These are phyloP conservation scores for Chloroclysta siterata DNA, from an alignment of 2,888 invertebrate genomes.

Conservation along the genomic window DNA sequence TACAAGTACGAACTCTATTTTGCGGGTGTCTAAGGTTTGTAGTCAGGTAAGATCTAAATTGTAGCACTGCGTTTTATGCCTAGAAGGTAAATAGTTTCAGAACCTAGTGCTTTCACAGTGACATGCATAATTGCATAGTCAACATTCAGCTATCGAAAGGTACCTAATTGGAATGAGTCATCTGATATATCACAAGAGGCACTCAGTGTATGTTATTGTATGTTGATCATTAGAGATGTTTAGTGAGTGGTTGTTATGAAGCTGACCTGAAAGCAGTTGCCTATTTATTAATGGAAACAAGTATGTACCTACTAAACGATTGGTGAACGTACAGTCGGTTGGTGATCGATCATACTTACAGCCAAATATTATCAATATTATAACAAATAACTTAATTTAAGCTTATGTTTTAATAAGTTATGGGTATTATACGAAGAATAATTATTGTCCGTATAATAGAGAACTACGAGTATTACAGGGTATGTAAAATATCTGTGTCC, in stretches of 20 bases:
- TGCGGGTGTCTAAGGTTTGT: no score
- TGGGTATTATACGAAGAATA: no score
- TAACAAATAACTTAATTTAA: no score
- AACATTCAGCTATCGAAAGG: not conserved
- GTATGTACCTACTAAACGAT: not conserved
- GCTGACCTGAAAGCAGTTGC: not conserved
- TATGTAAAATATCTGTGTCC: no score
- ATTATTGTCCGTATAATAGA: no score
- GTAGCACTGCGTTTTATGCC: no score
- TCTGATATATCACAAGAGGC: slow-evolving; percentile 15
- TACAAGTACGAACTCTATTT: no score
- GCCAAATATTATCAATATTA: no score
- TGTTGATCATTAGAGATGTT: slow-evolving; percentile 30
- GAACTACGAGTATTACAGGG: no score
- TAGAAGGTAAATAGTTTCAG: not conserved
- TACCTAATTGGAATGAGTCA: slow-evolving; percentile 28
- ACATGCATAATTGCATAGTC: slow-evolving; percentile 6
- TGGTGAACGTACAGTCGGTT: not conserved
- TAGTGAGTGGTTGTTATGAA: slow-evolving; percentile 21
- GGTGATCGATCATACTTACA: not conserved
- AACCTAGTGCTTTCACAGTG: slow-evolving; percentile 1
- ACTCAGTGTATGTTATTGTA: slow-evolving; percentile 28
- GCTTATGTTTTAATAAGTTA: no score
- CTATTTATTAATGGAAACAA: slow-evolving; percentile 9
- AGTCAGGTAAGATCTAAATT: no score